Evolutionary conservation across 2,113 vertebrate species (phyloP), one percentile per base, ranked within the genome.

Genomic region (Cercopithecus mona): DNA sequence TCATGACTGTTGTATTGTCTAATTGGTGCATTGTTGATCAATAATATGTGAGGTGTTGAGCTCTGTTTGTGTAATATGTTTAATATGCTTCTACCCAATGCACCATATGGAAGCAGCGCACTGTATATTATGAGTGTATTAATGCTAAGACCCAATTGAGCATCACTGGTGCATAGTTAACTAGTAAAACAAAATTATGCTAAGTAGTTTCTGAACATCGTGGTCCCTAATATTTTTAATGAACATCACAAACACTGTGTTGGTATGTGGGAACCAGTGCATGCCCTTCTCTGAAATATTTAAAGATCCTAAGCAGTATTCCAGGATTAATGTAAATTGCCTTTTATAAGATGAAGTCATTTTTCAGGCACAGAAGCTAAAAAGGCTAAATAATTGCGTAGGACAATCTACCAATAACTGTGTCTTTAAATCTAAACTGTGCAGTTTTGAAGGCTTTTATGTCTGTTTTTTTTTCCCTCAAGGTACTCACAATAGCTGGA

Each of bases 171-270:
- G 66, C 90, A 94, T 48, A 96, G 83, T 32, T 89, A 78, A 97
- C 75, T 81, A 91, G 92, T 84, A 93, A 97, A 97, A 98, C 96
- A 80, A 89, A 96, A 66, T 94, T 96, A 97, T 90, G 85, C 97
- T 94, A 88, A 80, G 85, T 30, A 48, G 64, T 81, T 80, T 35
- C 91, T 92, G 82, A 82, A 89, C 40, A 90, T 48, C 8, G 1
- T 0, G 48, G 27, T 61, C 32, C 35, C 73, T 95, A 55, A 78
- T 96, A 96, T 96, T 89, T 72, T 55, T 88, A 95, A n/a, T 64
- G 4, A 35, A 88, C 52, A 81, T n/a, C 1, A 55, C 72, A 90
- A 81, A 89, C 35, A 84, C 30, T 84, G 38, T 48, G 38, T 27
- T 93, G n/a, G 17, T 50, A 9, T n/a, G 48, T 48, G 40, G 43